These are phyloP conservation scores for Gallinago jamesoni DNA, from an alignment of 2,113 vertebrate genomes.

Conservation along the genomic window DNA sequence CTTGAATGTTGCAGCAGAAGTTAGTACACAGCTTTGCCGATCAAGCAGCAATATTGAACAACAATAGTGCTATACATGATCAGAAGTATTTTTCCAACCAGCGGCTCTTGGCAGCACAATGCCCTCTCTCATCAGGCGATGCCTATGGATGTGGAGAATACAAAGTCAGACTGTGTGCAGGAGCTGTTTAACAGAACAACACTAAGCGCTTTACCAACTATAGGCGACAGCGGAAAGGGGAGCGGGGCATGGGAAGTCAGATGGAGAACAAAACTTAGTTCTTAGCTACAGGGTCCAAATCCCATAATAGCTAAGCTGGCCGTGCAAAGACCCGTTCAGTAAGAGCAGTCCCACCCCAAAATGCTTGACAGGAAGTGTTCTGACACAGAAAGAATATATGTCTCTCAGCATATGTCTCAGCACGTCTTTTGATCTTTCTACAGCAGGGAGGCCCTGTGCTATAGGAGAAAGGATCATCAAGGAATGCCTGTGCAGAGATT, in stretches of 20 bases:
- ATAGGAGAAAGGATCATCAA: background rate
- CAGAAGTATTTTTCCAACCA: constrained; percentile 50
- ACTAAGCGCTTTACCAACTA: background rate
- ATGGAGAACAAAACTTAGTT: constrained; percentile 29
- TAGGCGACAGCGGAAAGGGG: background rate
- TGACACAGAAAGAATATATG: background rate
- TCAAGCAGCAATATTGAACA: background rate
- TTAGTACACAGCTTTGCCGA: background rate
- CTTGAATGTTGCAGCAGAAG: background rate
- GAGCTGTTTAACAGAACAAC: constrained; percentile 50
- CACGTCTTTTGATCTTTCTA: background rate
- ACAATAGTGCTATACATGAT: constrained; percentile 41
- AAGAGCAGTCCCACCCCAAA: background rate
- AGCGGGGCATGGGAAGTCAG: background rate
- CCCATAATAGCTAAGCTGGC: background rate
- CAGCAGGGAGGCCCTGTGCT: background rate
- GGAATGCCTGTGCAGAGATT: background rate
- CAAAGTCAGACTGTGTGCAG: constrained; percentile 67
- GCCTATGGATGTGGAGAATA: constrained; percentile 46
- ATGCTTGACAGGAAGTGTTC: background rate
- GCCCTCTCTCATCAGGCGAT: constrained; percentile 52
- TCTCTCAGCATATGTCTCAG: background rate
- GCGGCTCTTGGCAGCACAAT: constrained; percentile 64
- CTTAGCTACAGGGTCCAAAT: constrained; percentile 16
- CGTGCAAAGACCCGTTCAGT: background rate